Conservation (phyloP, 2,797 vertebrate genomes). For the Columba guinea region DNA sequence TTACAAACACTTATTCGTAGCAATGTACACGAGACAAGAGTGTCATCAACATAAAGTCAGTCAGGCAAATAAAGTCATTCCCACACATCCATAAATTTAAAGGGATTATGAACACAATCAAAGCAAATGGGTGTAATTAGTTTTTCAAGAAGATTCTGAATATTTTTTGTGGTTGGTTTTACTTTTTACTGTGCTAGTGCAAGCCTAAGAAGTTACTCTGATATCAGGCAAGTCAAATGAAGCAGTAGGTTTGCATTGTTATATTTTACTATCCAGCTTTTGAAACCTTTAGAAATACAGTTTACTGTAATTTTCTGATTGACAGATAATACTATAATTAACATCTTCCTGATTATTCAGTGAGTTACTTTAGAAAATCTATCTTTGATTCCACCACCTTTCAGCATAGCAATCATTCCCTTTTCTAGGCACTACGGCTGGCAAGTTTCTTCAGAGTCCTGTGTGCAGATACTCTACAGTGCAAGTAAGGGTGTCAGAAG, state of each 20-base stretch:
- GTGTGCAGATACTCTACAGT: neutral
- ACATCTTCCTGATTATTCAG: neutral
- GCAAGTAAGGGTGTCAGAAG: neutral
- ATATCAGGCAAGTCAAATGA: neutral
- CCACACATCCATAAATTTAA: neutral
- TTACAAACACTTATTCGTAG: neutral
- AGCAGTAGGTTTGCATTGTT: neutral
- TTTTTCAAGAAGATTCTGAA: neutral
- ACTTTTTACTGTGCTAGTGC: neutral
- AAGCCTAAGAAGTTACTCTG: neutral
- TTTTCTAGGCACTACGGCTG: neutral
- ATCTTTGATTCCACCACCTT: neutral
- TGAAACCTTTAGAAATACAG: neutral
- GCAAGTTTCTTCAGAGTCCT: neutral
- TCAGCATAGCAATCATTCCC: neutral
- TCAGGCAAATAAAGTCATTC: neutral
- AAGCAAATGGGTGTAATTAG: neutral
- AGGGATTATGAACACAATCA: neutral
- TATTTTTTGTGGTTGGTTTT: neutral
- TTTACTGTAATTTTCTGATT: neutral
- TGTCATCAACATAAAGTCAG: neutral
- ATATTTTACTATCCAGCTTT: neutral
- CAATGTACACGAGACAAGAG: neutral
- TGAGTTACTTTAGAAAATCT: neutral
- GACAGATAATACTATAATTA: neutral